Percentiles rank a stretch among this genome's conserved stretches.
Conservation (phyloP, 2,888 invertebrate genomes). For the Gortyna flavago region DNA sequence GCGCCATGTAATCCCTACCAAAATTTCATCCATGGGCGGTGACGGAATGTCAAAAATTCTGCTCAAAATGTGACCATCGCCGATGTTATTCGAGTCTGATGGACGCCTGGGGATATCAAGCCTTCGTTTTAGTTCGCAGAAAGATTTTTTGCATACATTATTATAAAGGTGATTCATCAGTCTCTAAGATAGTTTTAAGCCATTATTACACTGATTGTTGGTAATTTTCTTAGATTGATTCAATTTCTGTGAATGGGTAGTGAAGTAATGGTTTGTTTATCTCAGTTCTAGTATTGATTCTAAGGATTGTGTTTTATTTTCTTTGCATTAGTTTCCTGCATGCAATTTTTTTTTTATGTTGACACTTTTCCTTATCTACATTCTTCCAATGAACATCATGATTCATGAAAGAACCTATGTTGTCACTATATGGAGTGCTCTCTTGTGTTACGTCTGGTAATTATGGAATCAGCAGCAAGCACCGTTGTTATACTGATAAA, state of each 20-base stretch:
- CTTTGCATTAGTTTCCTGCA: background rate
- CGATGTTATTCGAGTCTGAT: constrained; percentile 66
- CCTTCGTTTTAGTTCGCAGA: constrained; percentile 58
- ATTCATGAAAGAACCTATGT: background rate
- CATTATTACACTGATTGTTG: constrained; percentile 50
- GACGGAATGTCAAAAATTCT: constrained; percentile 88
- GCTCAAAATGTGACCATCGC: constrained; percentile 81
- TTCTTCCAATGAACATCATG: background rate
- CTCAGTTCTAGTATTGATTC: background rate
- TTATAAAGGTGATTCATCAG: constrained; percentile 57
- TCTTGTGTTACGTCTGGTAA: constrained; percentile 15
- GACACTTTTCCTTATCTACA: constrained; percentile 6
- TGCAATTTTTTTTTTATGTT: background rate
- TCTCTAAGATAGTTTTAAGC: constrained; percentile 36
- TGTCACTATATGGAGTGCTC: background rate
- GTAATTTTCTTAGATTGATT: constrained; percentile 30
- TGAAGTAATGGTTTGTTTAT: background rate
- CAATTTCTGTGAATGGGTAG: constrained; percentile 18
- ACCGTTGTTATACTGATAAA: constrained; percentile 38
- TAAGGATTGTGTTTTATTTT: background rate
- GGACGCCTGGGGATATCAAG: constrained; percentile 71
- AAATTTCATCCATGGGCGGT: constrained; percentile 77
- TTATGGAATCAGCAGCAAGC: constrained; percentile 5
- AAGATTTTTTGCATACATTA: constrained; percentile 54
- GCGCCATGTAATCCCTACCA: constrained; percentile 73